phyloP scores from a whole-genome alignment of 2,113 vertebrate species.

The Gallinago jamesoni region DNA sequence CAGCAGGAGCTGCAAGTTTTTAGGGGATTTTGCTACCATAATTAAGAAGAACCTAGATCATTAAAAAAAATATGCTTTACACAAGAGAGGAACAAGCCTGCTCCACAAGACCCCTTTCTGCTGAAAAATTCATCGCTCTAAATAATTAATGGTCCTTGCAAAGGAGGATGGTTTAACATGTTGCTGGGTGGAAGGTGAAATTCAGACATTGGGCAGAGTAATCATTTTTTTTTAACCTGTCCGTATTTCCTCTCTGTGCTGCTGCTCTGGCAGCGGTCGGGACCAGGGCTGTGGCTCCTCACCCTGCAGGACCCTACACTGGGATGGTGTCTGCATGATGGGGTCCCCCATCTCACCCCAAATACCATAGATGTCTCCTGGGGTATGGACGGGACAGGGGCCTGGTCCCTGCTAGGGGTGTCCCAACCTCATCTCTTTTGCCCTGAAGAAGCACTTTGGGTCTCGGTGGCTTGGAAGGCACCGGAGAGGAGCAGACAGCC shows the following conservation, averaged over 20 bases:
- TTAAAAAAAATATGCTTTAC: slow-evolving; percentile 49
- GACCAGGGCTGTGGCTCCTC: neutral
- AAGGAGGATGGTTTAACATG: slow-evolving; percentile 4
- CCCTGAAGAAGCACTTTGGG: neutral
- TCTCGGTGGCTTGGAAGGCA: neutral
- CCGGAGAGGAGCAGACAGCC: neutral
- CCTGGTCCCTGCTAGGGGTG: accelerated
- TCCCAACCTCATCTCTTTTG: neutral
- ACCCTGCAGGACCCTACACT: accelerated
- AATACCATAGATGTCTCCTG: neutral
- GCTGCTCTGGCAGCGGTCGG: neutral
- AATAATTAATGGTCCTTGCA: slow-evolving; percentile 36
- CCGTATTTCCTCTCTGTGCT: accelerated
- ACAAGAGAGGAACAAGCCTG: neutral
- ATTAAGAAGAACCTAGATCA: slow-evolving; percentile 32
- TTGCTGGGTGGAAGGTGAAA: neutral
- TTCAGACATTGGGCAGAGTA: neutral
- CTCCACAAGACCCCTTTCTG: slow-evolving; percentile 45
- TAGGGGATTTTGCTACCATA: neutral
- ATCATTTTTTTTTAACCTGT: neutral
- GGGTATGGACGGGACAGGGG: neutral
- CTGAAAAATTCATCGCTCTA: slow-evolving; percentile 56
- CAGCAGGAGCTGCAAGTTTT: neutral
- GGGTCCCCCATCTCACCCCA: neutral
- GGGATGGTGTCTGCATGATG: neutral